Percentiles rank a stretch among this genome's conserved stretches.
Evolutionary conservation across 2,797 vertebrate species (phyloP).

Genomic region (Anabas testudineus): DNA sequence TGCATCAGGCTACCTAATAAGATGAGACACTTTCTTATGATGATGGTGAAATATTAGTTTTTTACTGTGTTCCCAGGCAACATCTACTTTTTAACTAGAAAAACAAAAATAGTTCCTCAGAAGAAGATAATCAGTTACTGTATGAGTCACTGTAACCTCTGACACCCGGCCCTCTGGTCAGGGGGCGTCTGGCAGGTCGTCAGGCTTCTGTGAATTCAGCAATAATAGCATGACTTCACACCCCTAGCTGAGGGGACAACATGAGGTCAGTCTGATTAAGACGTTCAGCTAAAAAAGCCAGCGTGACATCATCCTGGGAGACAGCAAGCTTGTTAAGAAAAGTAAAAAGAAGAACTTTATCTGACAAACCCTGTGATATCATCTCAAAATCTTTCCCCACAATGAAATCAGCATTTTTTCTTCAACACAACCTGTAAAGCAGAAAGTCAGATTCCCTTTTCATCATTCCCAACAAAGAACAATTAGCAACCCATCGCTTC

Average conservation of each 20-base stretch:
- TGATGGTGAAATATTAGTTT: slow-evolving; percentile 21
- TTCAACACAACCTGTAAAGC: slow-evolving; percentile 9
- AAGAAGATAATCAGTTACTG: slow-evolving; percentile 22
- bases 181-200: slow-evolving; percentile 43
- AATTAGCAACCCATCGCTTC: slow-evolving; percentile 15
- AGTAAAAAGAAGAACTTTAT: slow-evolving; percentile 25
- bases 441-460: slow-evolving; percentile 9
- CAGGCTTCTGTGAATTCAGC: slow-evolving; percentile 31
- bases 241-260: slow-evolving; percentile 6
- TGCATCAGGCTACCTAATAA: neutral
- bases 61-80: slow-evolving; percentile 45
- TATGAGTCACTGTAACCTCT: slow-evolving; percentile 69
- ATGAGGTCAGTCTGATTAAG: slow-evolving; percentile 22
- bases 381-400: neutral
- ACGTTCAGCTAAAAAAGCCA: slow-evolving; percentile 18
- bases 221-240: slow-evolving; percentile 36
- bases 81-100: too few relatives aligned
- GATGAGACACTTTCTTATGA: slow-evolving; percentile 1
- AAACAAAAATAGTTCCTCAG: slow-evolving; percentile 26
- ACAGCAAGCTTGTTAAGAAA: slow-evolving; percentile 25
- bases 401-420: neutral
- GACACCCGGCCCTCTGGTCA: slow-evolving; percentile 49
- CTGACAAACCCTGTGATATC: neutral
- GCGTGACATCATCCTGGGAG: slow-evolving; percentile 14
- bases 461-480: slow-evolving; percentile 43